Conservation (phyloP, 1,140 invertebrate species). For the Bilobella aurantiaca region DNA sequence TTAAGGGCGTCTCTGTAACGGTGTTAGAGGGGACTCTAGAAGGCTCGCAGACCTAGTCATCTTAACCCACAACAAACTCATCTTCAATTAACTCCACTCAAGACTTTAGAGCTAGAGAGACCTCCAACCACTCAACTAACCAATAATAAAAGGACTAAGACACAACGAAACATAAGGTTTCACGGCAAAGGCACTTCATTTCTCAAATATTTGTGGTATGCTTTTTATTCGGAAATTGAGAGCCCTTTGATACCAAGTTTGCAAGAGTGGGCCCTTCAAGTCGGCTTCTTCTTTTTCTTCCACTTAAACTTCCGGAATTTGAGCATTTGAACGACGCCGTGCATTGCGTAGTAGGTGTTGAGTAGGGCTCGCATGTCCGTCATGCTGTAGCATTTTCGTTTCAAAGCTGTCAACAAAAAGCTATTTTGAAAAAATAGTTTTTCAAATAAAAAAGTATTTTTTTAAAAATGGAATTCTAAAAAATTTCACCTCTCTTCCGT, state of each 20-base stretch:
- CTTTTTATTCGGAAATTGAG: too few species aligned
- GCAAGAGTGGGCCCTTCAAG: too few species aligned
- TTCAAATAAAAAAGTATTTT: not conserved
- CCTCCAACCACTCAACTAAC: not conserved
- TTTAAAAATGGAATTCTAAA: not conserved
- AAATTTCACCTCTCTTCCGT: constrained; percentile 23
- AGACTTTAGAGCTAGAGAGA: too few species aligned
- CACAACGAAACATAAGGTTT: not conserved
- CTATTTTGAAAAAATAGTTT: not conserved
- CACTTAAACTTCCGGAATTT: constrained; percentile 27
- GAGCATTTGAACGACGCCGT: constrained; percentile 23
- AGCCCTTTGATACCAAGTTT: too few species aligned
- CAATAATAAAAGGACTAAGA: not conserved
- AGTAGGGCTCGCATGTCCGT: constrained; percentile 13
- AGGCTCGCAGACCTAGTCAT: not conserved
- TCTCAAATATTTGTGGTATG: too few species aligned
- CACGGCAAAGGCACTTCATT: too few species aligned
- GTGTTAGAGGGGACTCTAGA: not conserved
- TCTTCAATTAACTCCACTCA: not conserved
- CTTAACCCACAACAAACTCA: not conserved
- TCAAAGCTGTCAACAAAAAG: constrained; percentile 17
- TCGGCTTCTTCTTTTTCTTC: constrained; percentile 28
- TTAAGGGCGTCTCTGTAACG: not conserved
- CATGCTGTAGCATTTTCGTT: constrained; percentile 23
- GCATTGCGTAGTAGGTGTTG: constrained; percentile 27